These are phyloP conservation scores for Diceros bicornis DNA, from an alignment of 2,797 vertebrate species.

Conservation along the genomic window DNA sequence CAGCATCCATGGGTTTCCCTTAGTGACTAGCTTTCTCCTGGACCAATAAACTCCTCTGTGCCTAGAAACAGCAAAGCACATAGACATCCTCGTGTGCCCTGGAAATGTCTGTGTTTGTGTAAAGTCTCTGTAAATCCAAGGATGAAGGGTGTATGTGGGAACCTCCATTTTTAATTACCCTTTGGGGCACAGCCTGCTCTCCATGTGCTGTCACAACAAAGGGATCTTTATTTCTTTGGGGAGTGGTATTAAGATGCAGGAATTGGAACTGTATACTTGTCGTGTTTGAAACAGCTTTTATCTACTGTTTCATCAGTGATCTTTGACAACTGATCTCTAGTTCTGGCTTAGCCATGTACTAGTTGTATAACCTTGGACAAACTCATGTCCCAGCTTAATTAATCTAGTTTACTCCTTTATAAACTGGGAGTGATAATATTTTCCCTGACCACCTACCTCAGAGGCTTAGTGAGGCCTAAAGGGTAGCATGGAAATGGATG, in stretches of 20 bases:
- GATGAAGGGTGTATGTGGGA: slow-evolving; percentile 67
- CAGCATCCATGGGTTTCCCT: neutral
- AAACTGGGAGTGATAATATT: neutral
- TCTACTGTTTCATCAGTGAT: slow-evolving; percentile 53
- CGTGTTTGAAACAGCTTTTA: slow-evolving; percentile 8
- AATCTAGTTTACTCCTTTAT: slow-evolving; percentile 39
- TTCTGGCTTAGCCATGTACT: slow-evolving; percentile 58
- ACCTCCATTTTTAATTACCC: slow-evolving; percentile 81
- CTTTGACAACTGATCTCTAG: neutral
- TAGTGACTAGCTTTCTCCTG: slow-evolving; percentile 28
- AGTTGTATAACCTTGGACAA: slow-evolving; percentile 50
- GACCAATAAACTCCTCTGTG: neutral
- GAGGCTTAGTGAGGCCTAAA: slow-evolving; percentile 26
- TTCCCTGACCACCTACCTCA: neutral
- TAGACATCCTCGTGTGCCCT: slow-evolving; percentile 31
- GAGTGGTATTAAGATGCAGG: slow-evolving; percentile 68
- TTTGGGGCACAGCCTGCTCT: slow-evolving; percentile 81
- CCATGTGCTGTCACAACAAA: slow-evolving; percentile 69
- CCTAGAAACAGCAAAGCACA: neutral
- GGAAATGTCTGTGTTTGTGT: slow-evolving; percentile 47
- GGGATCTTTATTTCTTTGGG: slow-evolving; percentile 82
- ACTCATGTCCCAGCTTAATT: neutral
- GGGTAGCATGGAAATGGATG: neutral
- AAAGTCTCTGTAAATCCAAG: slow-evolving; percentile 47
- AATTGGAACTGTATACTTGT: slow-evolving; percentile 69